Evolutionary conservation across 2,888 invertebrate genomes (phyloP).

Genomic region (Peribatodes rhomboidaria): DNA sequence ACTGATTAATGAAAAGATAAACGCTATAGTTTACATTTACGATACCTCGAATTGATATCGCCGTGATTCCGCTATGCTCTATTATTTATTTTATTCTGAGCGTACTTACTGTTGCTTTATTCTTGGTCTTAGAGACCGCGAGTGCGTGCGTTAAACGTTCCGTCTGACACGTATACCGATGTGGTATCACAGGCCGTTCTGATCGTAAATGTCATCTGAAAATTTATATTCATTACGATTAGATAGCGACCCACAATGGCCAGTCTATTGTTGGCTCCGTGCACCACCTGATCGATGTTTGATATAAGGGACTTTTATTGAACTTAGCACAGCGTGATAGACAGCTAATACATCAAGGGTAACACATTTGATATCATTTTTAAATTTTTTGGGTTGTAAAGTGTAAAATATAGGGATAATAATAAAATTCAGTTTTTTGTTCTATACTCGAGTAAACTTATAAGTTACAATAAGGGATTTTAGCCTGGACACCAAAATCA

Average conservation of each 20-base stretch:
- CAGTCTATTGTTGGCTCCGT: constrained; percentile 76
- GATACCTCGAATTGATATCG: constrained; percentile 75
- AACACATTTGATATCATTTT: not conserved
- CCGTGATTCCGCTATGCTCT: constrained; percentile 47
- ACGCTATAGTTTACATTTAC: constrained; percentile 65
- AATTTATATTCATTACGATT: constrained; percentile 87
- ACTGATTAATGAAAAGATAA: constrained; percentile 72
- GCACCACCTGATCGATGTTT: constrained; percentile 81
- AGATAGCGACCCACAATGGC: constrained; percentile 82
- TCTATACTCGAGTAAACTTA: too few relatives aligned
- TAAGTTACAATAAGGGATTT: too few relatives aligned
- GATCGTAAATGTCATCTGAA: constrained; percentile 86
- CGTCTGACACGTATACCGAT: constrained; percentile 77
- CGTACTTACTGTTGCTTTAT: constrained; percentile 20
- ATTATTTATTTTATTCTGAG: constrained; percentile 49
- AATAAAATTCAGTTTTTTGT: too few relatives aligned
- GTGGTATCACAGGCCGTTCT: constrained; percentile 79
- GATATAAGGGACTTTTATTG: constrained; percentile 68
- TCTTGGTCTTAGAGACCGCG: constrained; percentile 28
- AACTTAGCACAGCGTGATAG: constrained; percentile 53
- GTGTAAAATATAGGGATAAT: not conserved
- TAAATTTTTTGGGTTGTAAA: not conserved
- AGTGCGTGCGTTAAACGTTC: constrained; percentile 64
- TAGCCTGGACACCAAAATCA: too few relatives aligned
- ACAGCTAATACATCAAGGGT: constrained; percentile 44